Conservation (phyloP, 2,888 invertebrate genomes). For the Oasisia sp. region DNA sequence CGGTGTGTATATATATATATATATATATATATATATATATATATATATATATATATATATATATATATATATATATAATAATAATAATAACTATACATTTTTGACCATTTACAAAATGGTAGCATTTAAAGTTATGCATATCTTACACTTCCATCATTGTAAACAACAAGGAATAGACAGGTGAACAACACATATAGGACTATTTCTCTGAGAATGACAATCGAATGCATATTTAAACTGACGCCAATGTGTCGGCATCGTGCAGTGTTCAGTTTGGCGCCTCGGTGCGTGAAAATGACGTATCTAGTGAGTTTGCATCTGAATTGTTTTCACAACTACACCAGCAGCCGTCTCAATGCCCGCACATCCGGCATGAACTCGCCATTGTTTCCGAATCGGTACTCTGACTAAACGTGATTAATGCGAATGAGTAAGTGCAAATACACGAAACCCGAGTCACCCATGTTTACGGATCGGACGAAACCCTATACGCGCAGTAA, state of each 20-base stretch:
- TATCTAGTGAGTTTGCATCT: neutral
- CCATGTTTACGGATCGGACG: neutral
- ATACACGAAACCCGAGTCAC: neutral
- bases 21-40: neutral
- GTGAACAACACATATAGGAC: neutral
- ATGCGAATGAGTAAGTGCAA: neutral
- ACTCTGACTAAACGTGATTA: neutral
- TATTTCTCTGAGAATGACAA: neutral
- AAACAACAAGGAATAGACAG: neutral
- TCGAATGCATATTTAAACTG: neutral
- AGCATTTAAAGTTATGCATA: neutral
- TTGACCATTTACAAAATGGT: no score
- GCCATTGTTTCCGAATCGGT: neutral
- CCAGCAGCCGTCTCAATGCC: neutral
- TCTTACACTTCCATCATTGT: neutral
- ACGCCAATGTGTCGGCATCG: neutral
- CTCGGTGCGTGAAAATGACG: neutral
- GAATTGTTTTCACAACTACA: slow-evolving; percentile 9
- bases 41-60: neutral
- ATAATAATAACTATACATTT: neutral
- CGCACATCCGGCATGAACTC: neutral
- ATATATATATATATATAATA: neutral
- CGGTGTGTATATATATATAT: slow-evolving; percentile 13
- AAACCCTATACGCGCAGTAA: neutral
- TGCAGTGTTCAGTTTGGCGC: neutral